Percentiles rank a stretch among this genome's conserved stretches.
Conservation (phyloP, 2,797 vertebrate genomes). For the Distichodus sexfasciatus region DNA sequence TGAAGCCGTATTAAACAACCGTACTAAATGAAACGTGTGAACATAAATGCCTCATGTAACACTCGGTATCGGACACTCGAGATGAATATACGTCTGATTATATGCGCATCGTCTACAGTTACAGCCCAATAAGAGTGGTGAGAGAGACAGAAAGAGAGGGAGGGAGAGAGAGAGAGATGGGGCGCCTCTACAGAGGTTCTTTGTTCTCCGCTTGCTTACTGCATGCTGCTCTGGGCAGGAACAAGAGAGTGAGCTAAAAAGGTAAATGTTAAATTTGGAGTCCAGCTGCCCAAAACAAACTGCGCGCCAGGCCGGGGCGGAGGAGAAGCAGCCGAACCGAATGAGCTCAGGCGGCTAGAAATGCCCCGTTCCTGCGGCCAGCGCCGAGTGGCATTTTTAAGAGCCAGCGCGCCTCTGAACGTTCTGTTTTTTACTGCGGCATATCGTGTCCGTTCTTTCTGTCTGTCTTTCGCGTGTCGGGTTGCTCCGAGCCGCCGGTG, state of each 20-base stretch:
- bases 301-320: not conserved
- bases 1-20: no score
- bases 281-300: conserved; percentile 18
- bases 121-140: no score
- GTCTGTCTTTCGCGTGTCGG: not conserved
- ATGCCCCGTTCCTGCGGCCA: conserved; percentile 32
- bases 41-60: no score
- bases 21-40: no score
- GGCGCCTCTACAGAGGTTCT: no score
- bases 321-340: not conserved
- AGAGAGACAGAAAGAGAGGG: no score
- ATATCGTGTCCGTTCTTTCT: no score
- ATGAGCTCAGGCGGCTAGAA: conserved; percentile 26
- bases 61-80: no score
- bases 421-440: not conserved
- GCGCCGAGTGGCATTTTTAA: conserved; percentile 37
- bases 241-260: not conserved
- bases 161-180: no score
- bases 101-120: no score
- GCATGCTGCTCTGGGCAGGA: not conserved
- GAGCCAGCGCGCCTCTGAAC: not conserved
- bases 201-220: no score
- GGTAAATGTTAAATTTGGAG: conserved; percentile 9
- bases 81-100: no score
- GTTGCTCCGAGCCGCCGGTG: not conserved